Percentiles rank a stretch among this genome's conserved stretches.
Conservation (phyloP, 1,140 invertebrate species). For the Gryon sp. region DNA sequence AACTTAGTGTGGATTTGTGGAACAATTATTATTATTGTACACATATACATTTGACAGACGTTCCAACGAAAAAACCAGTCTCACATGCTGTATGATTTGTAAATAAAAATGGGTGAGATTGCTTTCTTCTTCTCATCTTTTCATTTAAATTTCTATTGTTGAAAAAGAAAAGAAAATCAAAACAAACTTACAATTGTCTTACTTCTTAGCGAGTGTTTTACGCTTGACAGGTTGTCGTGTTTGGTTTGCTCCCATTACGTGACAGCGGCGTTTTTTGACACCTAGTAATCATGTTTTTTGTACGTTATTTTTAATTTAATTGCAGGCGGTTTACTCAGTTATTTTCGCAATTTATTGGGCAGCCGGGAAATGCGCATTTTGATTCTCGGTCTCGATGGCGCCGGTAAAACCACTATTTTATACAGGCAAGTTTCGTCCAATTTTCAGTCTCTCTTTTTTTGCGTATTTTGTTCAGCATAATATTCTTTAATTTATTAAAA, state of each 20-base stretch:
- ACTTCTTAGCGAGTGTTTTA: conserved; percentile 18
- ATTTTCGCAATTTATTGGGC: conserved; percentile 95
- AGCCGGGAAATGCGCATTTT: conserved; percentile 98
- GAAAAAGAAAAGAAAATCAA: background rate
- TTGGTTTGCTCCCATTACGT: background rate
- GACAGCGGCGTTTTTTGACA: conserved; percentile 27
- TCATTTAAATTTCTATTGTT: too few relatives aligned
- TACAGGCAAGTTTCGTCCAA: conserved; percentile 84
- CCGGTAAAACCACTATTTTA: conserved; percentile 99
- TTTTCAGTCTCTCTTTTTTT: too few relatives aligned
- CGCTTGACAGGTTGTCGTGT: conserved; percentile 8
- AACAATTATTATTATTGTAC: too few relatives aligned
- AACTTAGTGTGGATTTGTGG: too few relatives aligned
- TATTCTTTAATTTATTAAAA: conserved; percentile 50
- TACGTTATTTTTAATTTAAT: conserved; percentile 29
- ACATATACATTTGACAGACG: conserved; percentile 2
- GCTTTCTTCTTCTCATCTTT: too few relatives aligned
- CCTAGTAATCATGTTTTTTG: background rate
- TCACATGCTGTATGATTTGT: conserved; percentile 63
- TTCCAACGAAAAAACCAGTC: conserved; percentile 3
- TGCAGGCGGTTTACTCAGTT: conserved; percentile 95
- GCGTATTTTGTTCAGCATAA: conserved; percentile 1
- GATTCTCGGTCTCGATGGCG: conserved; percentile 98
- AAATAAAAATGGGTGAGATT: conserved; percentile 74
- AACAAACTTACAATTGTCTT: background rate